These are phyloP conservation scores for Sebastes nivosus DNA, from an alignment of 2,797 vertebrate genomes.

Conservation along the genomic window DNA sequence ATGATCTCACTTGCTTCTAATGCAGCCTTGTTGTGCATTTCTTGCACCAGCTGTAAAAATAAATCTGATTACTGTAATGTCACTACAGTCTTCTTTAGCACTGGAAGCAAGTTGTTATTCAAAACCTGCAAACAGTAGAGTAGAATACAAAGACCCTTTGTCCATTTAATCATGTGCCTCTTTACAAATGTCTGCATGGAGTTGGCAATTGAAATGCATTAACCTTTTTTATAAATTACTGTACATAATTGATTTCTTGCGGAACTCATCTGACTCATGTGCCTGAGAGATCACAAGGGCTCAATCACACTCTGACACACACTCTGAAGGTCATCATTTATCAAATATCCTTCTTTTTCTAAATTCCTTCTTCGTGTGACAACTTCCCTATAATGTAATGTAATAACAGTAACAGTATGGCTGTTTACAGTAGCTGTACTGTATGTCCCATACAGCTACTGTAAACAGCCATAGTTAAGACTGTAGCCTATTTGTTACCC, in stretches of 20 bases:
- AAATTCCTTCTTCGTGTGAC: background rate
- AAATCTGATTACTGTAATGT: no score
- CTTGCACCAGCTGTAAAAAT: background rate
- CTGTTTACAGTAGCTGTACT: no score
- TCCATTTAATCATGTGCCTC: background rate
- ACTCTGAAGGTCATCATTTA: background rate
- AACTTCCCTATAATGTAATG: background rate
- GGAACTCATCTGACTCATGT: constrained; percentile 32
- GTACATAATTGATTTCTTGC: constrained; percentile 36
- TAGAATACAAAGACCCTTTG: background rate
- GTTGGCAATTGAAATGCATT: background rate
- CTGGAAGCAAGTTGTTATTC: background rate
- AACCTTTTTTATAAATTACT: background rate
- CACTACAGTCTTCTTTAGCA: background rate
- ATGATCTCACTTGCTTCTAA: background rate
- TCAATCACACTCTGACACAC: background rate
- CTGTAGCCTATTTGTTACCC: constrained; percentile 30
- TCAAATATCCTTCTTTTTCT: background rate
- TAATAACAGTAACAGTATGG: background rate
- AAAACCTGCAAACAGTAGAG: background rate
- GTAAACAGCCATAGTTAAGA: background rate
- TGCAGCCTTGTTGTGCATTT: background rate
- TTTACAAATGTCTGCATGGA: background rate
- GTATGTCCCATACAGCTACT: background rate
- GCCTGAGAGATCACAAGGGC: constrained; percentile 24